A percentile compares a stretch with the other conserved stretches of the same genome.
phyloP scores from a whole-genome alignment of 2,888 invertebrate species.

The Cancer borealis region DNA sequence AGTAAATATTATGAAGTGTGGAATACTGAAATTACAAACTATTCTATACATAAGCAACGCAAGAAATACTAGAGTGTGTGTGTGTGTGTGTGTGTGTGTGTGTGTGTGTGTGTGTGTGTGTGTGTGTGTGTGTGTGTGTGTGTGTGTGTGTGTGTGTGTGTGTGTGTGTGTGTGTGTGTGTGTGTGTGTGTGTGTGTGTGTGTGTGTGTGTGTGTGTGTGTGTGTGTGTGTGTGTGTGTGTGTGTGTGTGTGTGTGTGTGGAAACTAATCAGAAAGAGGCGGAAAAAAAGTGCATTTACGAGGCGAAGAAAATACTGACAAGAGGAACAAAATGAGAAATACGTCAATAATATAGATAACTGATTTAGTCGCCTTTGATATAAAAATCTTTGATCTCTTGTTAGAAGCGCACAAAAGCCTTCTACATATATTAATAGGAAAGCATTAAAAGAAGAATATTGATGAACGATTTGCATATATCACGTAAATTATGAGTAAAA shows the following conservation, averaged over 20 bases:
- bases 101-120: slow-evolving; percentile 49
- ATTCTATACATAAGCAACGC: not conserved
- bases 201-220: slow-evolving; percentile 7
- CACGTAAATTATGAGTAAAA: not conserved
- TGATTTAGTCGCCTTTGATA: not conserved
- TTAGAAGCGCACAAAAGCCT: not conserved
- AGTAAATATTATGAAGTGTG: not conserved
- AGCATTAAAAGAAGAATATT: not conserved
- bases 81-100: slow-evolving; percentile 26
- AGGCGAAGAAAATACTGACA: slow-evolving; percentile 16
- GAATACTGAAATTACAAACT: not conserved
- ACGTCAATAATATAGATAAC: not conserved
- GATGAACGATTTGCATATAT: too few relatives aligned
- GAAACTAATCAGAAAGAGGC: not conserved
- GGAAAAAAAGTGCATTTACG: not conserved
- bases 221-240: too few relatives aligned
- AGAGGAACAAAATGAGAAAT: not conserved
- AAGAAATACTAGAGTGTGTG: not conserved
- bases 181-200: slow-evolving; percentile 4
- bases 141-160: not conserved
- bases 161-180: too few relatives aligned
- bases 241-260: too few relatives aligned
- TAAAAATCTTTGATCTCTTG: too few relatives aligned
- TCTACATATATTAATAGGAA: not conserved
- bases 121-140: slow-evolving; percentile 51